phyloP scores from a whole-genome alignment of 1,140 invertebrate species.

The Mya arenaria region DNA sequence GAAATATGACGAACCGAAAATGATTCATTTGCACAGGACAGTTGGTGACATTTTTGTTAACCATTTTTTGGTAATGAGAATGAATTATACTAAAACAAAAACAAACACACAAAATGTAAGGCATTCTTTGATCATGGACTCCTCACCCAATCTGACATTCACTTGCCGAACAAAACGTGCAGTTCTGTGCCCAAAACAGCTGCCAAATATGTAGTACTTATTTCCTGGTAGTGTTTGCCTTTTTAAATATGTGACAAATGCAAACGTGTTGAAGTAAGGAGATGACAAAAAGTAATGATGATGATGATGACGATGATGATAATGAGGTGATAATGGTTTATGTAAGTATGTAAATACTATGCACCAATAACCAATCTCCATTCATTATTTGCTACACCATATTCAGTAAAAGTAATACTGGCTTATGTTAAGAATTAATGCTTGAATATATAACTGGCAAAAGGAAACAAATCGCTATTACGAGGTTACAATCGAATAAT shows the following conservation, averaged over 20 bases:
- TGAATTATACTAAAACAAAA: background rate
- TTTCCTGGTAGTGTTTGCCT: background rate
- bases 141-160: background rate
- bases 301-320: constrained; percentile 35
- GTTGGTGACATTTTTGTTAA: background rate
- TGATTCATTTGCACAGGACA: background rate
- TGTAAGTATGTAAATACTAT: background rate
- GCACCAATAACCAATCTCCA: background rate
- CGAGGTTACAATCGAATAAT: background rate
- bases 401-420: background rate
- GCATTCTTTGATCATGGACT: background rate
- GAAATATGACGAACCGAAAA: background rate
- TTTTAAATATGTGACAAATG: background rate
- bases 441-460: background rate
- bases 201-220: background rate
- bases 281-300: background rate
- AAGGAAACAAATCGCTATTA: background rate
- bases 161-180: background rate
- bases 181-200: too few relatives aligned
- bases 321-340: background rate
- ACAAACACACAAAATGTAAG: background rate
- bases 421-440: background rate
- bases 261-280: background rate
- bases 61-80: background rate
- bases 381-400: background rate